A percentile compares a stretch with the other conserved stretches of the same genome.
These are phyloP conservation scores for Junonia oenone DNA, from an alignment of 2,888 invertebrate genomes.

Conservation along the genomic window DNA sequence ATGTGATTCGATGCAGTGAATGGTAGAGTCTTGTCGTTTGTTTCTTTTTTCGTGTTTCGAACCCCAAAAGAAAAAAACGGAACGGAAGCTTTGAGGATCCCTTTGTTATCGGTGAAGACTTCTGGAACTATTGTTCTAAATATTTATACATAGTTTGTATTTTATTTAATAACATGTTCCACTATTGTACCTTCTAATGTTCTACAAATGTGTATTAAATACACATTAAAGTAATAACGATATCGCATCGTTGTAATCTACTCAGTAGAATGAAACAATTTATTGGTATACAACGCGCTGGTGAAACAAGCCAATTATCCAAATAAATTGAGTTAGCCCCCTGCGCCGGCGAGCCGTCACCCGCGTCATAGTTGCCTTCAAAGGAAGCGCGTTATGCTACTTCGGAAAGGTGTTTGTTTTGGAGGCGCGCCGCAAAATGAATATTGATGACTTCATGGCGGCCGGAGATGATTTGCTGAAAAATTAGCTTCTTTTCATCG, in stretches of 20 bases:
- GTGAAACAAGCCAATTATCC: constrained; percentile 71
- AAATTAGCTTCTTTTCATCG: constrained; percentile 78
- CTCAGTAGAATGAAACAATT: constrained; percentile 38
- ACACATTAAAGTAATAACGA: constrained; percentile 30
- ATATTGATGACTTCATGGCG: constrained; percentile 77
- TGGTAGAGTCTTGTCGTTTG: too few species aligned
- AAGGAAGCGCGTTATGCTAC: constrained; percentile 61
- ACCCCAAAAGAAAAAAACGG: too few species aligned
- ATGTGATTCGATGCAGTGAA: background rate
- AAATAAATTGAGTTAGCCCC: constrained; percentile 59
- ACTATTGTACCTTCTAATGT: too few species aligned
- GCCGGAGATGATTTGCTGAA: constrained; percentile 77
- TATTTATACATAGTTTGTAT: too few species aligned
- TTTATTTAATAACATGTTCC: too few species aligned
- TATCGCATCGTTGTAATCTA: constrained; percentile 34
- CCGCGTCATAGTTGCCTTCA: constrained; percentile 59
- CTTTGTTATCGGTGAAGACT: too few species aligned
- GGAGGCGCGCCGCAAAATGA: constrained; percentile 74
- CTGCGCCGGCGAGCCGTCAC: constrained; percentile 33
- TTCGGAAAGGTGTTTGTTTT: constrained; percentile 74
- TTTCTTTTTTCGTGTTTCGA: background rate
- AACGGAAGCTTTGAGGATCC: too few species aligned
- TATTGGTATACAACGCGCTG: constrained; percentile 47
- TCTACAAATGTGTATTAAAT: background rate
- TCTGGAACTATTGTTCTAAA: too few species aligned